A percentile compares a stretch with the other conserved stretches of the same genome.
phyloP scores from a whole-genome alignment of 2,797 vertebrate species.

The Sebastes iracundus region DNA sequence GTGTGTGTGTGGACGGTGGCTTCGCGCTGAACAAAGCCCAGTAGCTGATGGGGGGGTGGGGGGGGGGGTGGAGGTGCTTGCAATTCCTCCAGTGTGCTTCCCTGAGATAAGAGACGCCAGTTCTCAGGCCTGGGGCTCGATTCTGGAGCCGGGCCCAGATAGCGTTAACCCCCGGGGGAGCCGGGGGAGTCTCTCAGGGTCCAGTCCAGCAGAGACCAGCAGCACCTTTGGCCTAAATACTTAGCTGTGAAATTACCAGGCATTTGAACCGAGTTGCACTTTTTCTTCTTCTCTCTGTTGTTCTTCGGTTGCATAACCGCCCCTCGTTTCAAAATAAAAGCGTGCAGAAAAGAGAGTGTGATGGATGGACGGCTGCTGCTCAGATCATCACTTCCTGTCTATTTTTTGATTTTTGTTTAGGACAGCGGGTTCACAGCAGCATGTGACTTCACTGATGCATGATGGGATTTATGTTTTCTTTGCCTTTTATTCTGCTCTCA shows the following conservation, averaged over 20 bases:
- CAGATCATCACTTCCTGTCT: conserved; percentile 10
- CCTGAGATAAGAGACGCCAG: conserved; percentile 77
- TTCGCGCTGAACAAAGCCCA: conserved; percentile 69
- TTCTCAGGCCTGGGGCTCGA: conserved; percentile 72
- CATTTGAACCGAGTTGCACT: conserved; percentile 46
- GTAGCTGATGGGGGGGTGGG: conserved; percentile 18
- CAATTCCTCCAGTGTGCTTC: conserved; percentile 82
- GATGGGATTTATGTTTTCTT: background rate
- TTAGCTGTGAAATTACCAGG: conserved; percentile 51
- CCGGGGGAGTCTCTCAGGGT: conserved; percentile 22
- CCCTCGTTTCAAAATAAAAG: conserved; percentile 45
- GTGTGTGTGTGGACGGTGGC: conserved; percentile 3
- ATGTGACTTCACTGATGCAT: background rate
- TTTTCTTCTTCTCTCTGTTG: conserved; percentile 34
- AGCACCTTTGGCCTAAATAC: conserved; percentile 77
- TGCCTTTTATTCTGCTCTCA: background rate
- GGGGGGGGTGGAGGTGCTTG: conserved; percentile 55
- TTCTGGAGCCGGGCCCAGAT: conserved; percentile 69
- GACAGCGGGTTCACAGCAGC: background rate
- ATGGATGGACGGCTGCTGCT: conserved; percentile 12
- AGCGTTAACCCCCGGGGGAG: conserved; percentile 28
- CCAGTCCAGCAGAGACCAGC: conserved; percentile 19
- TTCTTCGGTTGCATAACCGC: conserved; percentile 59
- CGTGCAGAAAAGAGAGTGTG: background rate
- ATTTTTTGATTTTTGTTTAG: background rate